Base-by-base conservation (phyloP, 2,797 vertebrate species). In the Melopsittacus undulatus region DNA sequence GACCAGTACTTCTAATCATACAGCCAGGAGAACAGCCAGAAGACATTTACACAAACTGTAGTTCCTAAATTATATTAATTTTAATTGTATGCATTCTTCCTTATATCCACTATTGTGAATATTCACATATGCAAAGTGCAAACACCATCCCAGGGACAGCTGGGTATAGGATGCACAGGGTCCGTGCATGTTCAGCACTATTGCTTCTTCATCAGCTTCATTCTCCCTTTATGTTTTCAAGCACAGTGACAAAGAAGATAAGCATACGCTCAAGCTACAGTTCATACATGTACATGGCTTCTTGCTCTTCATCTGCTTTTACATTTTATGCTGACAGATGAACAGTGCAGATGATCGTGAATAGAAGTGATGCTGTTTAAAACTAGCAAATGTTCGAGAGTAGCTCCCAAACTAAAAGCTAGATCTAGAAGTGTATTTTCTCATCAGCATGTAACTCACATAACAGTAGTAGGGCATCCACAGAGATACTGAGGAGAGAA, bases 91-190 rank as follows among this genome's bases (percentile, higher is more conserved):
- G 15, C 14, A 5, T 56, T 81, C 24, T 85, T 32, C 22, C 40
- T n/a, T 23, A 0, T 4, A 16, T 15, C n/a, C 45, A 18, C 7
- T 54, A 26, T 43, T 63, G 73, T 0, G 2, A 54, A 23, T 2
- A 9, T 8, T 67, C 32, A 10, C 36, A 17, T 1, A 24, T 10
- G 26, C 48, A 38, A 49, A 74, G 32, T 8, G 2, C n/a, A 46
- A 67, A 48, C 5, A 4, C 8, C 4, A 2, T 40, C 81, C 63
- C 90, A 88, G 78, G 59, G 46, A 84, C 8, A 27, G 34, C 11
- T 10, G 54, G 42, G 23, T 4, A 7, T 27, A 59, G 9, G 34
- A 77, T 26, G 15, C 34, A 78, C 26, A 4, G 20, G 69, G 62
- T n/a, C 49, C 7, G 0, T 10, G 24, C 24, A 48, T 5, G 16